These are phyloP conservation scores for Ischnura elegans DNA, from an alignment of 2,888 invertebrate genomes.

Conservation along the genomic window DNA sequence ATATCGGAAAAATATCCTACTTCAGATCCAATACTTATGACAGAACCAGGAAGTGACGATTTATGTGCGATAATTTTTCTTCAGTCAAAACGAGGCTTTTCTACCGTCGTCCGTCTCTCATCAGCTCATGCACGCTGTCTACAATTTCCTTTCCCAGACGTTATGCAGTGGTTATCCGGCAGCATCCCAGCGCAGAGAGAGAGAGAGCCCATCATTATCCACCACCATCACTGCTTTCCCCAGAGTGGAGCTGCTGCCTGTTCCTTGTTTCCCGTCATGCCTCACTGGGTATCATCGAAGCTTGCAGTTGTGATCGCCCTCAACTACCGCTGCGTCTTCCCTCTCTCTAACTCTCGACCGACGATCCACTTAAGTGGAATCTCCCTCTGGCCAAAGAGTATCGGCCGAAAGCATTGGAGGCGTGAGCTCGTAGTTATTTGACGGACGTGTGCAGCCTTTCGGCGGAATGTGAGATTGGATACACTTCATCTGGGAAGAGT, in stretches of 20 bases:
- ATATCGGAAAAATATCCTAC: no score
- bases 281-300: background rate
- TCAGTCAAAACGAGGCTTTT: no score
- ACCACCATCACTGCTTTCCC: background rate
- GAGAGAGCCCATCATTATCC: background rate
- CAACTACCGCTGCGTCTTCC: background rate
- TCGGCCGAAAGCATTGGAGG: conserved; percentile 6
- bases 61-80: no score
- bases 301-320: no score
- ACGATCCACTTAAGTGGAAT: background rate
- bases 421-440: conserved; percentile 6
- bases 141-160: background rate
- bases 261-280: background rate
- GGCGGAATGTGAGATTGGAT: background rate
- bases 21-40: no score
- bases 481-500: background rate
- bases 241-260: background rate
- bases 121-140: background rate
- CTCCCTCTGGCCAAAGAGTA: background rate
- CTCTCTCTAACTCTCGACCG: background rate
- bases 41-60: no score
- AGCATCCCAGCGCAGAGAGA: background rate
- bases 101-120: background rate
- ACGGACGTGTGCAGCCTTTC: background rate
- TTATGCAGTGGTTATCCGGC: background rate